Base-by-base conservation (phyloP, 2,888 invertebrate genomes). In the Phortica magna region DNA sequence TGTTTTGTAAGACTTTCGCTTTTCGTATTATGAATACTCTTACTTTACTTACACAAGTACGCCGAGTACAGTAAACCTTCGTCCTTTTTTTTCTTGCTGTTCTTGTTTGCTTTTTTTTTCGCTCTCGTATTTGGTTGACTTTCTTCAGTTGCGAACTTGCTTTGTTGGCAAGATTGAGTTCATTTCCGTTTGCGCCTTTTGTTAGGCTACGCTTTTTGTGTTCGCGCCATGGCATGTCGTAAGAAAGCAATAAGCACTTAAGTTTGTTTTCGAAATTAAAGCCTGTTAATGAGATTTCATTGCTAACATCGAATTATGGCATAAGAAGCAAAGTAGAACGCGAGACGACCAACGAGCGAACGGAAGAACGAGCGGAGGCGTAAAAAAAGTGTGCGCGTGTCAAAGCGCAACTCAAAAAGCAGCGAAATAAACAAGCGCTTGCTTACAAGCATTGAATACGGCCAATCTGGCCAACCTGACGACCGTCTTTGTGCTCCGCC, bases 201-300 rank as follows among this genome's bases (percentile, higher is more conserved):
- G 70, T 71, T 71, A 39, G 53, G 55, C 55, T 71, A 55, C 14
- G 43, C 55, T 55, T 71, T 71, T 71, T 71, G 22, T 71, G 31
- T 31, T 31, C 0, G 48, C 48, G 22, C 14, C 53, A 65, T 42
- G 42, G 67, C n/a, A 42, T 19, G 17, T 31, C 12, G n/a, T 55
- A 53, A 55, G 70, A 53, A 71, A 55, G 70, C 70, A 71, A 71
- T 65, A 42, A 73, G 78, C 81, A 81, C 81, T 87, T 83, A 80
- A 81, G 83, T 80, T 81, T 79, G 80, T 83, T 82, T 78, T 79
- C 75, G 83, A 78, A 78, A 82, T 87, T 83, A 78, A 84, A 83
- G 84, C 83, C 85, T 81, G 84, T 85, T 86, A 87, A 87, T 84
- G 84, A 84, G 88, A 87, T 87, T 85, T 83, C 81, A 82, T 83